phyloP scores from a whole-genome alignment of 2,797 vertebrate species.

The Amblyopsis hoosieri region DNA sequence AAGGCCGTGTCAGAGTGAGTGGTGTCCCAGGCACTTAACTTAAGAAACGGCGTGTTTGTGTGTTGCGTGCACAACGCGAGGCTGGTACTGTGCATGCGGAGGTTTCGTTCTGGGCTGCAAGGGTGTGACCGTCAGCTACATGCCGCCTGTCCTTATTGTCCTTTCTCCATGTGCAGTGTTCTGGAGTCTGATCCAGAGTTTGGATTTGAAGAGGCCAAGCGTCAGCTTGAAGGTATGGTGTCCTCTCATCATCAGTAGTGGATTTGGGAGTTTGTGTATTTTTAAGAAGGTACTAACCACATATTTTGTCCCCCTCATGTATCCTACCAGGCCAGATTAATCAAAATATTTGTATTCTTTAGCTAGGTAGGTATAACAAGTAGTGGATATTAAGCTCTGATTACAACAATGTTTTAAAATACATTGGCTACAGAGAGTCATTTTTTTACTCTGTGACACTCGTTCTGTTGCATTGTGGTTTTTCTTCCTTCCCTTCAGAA shows the following conservation, averaged over 20 bases:
- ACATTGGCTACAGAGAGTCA: not conserved
- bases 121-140: no score
- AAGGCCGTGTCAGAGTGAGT: slow-evolving; percentile 98
- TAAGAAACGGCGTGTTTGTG: no score
- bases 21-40: not conserved
- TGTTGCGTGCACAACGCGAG: no score
- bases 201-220: slow-evolving; percentile 95
- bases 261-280: no score
- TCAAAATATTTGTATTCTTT: not conserved
- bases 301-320: not conserved
- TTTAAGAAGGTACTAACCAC: not conserved
- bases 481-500: slow-evolving; percentile 69
- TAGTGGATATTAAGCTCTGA: not conserved
- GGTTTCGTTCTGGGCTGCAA: no score
- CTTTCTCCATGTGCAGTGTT: slow-evolving; percentile 77
- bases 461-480: not conserved
- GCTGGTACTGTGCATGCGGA: no score
- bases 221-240: slow-evolving; percentile 89
- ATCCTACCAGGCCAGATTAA: not conserved
- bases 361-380: no score
- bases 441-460: not conserved
- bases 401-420: not conserved
- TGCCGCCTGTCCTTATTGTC: not conserved
- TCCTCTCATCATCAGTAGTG: not conserved
- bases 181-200: slow-evolving; percentile 94